Base-by-base conservation (phyloP, 1,140 invertebrate species). In the Temnothorax nylanderi region DNA sequence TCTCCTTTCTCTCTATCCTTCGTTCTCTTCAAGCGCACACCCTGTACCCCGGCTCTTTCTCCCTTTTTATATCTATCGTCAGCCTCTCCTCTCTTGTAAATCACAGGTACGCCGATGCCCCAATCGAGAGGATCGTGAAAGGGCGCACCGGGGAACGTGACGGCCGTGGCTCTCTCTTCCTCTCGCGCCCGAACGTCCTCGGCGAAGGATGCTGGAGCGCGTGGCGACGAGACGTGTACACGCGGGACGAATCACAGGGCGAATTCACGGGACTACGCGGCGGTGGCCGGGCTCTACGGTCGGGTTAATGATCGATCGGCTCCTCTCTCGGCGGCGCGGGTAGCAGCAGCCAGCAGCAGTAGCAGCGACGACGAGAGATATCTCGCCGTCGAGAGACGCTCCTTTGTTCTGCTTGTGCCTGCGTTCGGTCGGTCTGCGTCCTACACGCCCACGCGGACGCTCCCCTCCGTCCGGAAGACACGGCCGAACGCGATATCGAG, bases 281-380 rank as follows among this genome's bases (percentile, higher is more conserved):
- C 80, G 80, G 21, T 18, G 54, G 56, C 82, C 41, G 74, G 60
- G 82, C 51, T 56, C 82, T 64, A 77, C 82, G 13, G 54, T 62
- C 67, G 82, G 74, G 80, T 84, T 84, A 84, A 84, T 84, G 82
- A 90, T 90, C 84, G 84, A 90, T 88, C 87, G 65, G 65, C 18
- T 88, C 65, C 34, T 32, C 74, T 72, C 80, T 41, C 44, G 77
- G 16, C 56, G 21, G 34, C 76, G 32, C 60, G n/a, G 51, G 37
- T 62, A 62, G 41, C 10, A 47, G 75, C 37, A 32, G 34, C 62
- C 62, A n/a, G 62, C 34, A 64, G 62, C 32, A 65, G 16, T 2
- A 32, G 74, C n/a, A 74, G 18, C 71, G 11, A 18, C 71, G 56
- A 21, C 49, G 21, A 37, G 51, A 80, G 32, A 80, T 64, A 80